Percentiles rank a stretch among this genome's conserved stretches.
Evolutionary conservation across 2,797 vertebrate species (phyloP).

Genomic region (Halcyon leucocephala): DNA sequence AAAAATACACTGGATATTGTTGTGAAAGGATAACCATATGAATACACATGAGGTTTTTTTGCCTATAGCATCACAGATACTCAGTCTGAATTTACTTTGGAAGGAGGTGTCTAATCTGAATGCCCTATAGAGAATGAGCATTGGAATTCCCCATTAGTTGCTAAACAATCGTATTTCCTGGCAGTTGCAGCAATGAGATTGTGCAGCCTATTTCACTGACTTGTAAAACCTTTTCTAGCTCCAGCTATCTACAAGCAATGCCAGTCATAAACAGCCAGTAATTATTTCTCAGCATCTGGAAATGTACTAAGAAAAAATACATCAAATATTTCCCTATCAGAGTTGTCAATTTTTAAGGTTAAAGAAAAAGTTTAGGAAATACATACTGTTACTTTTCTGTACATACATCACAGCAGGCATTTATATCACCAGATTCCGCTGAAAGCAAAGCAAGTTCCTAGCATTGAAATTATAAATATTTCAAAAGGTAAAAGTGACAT

Average conservation of each 20-base stretch:
- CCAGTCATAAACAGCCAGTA: background rate
- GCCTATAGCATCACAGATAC: background rate
- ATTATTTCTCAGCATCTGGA: background rate
- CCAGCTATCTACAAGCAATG: background rate
- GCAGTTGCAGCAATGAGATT: background rate
- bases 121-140: background rate
- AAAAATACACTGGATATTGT: background rate
- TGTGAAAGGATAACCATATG: background rate
- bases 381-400: background rate
- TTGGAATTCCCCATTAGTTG: background rate
- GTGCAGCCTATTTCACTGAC: background rate
- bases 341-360: background rate
- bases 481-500: background rate
- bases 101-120: background rate
- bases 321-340: background rate
- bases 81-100: background rate
- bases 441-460: background rate
- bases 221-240: background rate
- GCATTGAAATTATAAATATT: conserved; percentile 7
- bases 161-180: background rate
- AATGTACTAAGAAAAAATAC: background rate
- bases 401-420: background rate
- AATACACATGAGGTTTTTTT: background rate
- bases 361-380: background rate
- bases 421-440: background rate